These are phyloP conservation scores for Rhingia rostrata DNA, from an alignment of 2,888 invertebrate species.

Conservation along the genomic window DNA sequence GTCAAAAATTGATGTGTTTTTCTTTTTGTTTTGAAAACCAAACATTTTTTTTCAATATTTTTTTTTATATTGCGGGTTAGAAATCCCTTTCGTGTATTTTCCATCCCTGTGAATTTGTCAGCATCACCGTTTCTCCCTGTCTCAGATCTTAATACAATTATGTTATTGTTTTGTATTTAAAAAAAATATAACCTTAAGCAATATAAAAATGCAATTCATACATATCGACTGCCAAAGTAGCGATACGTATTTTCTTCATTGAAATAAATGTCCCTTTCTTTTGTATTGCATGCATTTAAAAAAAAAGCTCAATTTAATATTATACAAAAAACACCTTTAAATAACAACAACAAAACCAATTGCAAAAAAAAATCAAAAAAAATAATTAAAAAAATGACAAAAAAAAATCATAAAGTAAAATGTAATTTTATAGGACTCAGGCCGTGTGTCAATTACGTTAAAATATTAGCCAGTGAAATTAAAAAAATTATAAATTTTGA, in stretches of 20 bases:
- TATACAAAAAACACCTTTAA: background rate
- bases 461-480: no score
- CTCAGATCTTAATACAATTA: background rate
- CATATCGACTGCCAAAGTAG: conserved; percentile 72
- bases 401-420: conserved; percentile 33
- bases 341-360: conserved; percentile 26
- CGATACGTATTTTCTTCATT: conserved; percentile 22
- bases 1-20: no score
- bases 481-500: no score
- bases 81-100: conserved; percentile 29
- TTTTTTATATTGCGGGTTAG: background rate
- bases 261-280: conserved; percentile 23
- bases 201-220: conserved; percentile 73
- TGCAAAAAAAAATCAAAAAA: conserved; percentile 59
- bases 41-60: no score
- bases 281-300: conserved; percentile 36
- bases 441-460: no score
- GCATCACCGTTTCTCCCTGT: no score
- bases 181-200: conserved; percentile 55
- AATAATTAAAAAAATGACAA: conserved; percentile 18
- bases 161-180: background rate
- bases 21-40: no score
- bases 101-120: conserved; percentile 32
- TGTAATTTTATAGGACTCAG: conserved; percentile 52
- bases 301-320: conserved; percentile 44